Conservation (phyloP, 2,888 invertebrate genomes). For the Drosophila differens region DNA sequence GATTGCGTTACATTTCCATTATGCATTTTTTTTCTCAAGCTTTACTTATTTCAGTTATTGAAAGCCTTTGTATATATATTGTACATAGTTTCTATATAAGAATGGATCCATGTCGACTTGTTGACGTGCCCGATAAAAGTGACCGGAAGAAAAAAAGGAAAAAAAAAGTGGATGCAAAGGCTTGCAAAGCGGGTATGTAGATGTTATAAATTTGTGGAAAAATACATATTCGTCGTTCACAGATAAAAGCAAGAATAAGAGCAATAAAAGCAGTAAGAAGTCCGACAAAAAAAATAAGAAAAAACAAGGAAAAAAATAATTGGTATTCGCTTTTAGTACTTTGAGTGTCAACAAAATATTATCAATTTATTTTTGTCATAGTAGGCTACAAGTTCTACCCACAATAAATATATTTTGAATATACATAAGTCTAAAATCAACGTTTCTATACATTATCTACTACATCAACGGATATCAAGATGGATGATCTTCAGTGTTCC, state of each 20-base stretch:
- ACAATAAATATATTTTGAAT: constrained; percentile 39
- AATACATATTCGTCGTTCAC: neutral
- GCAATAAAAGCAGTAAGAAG: constrained; percentile 16
- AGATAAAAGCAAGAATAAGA: constrained; percentile 12
- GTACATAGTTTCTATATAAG: constrained; percentile 51
- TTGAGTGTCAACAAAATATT: neutral
- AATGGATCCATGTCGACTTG: constrained; percentile 51
- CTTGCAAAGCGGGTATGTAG: constrained; percentile 27
- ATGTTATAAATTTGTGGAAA: neutral
- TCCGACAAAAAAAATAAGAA: constrained; percentile 28
- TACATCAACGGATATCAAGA: neutral
- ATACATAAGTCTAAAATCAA: neutral
- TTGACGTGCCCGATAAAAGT: constrained; percentile 26
- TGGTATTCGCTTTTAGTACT: neutral
- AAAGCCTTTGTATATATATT: constrained; percentile 55
- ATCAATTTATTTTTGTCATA: constrained; percentile 6
- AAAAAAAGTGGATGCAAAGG: constrained; percentile 23
- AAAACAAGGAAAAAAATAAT: constrained; percentile 22
- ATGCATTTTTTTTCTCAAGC: neutral
- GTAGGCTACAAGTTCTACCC: constrained; percentile 17
- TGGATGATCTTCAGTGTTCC: neutral
- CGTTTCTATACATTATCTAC: neutral
- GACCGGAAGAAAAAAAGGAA: constrained; percentile 13
- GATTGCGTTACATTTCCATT: neutral
- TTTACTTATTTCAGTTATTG: constrained; percentile 49